These are phyloP conservation scores for Garra rufa DNA, from an alignment of 2,113 vertebrate genomes.

Conservation along the genomic window DNA sequence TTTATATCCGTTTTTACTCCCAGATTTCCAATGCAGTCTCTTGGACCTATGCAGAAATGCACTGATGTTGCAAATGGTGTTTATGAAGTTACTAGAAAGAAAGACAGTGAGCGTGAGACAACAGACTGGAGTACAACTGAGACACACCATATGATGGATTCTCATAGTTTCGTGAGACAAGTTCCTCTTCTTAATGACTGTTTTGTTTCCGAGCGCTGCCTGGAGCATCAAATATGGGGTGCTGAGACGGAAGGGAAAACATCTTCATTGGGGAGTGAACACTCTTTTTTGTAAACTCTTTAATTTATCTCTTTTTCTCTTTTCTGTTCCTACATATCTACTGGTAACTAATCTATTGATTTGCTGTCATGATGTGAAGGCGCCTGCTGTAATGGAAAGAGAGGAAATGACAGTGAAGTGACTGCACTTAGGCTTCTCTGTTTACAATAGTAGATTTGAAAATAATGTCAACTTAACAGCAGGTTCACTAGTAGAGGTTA, in stretches of 20 bases:
- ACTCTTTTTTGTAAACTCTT: conserved; percentile 27
- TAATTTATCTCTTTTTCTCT: background rate
- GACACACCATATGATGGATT: conserved; percentile 48
- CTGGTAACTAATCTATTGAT: conserved; percentile 30
- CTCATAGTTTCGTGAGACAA: conserved; percentile 54
- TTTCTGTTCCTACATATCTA: conserved; percentile 24
- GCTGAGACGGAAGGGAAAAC: conserved; percentile 43
- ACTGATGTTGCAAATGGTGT: conserved; percentile 20
- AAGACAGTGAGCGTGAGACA: background rate
- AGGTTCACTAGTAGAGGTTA: background rate
- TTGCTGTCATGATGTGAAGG: conserved; percentile 1
- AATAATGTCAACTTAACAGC: background rate
- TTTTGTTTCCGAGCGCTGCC: conserved; percentile 56
- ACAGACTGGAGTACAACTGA: conserved; percentile 32
- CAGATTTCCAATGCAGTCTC: background rate
- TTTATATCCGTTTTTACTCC: background rate
- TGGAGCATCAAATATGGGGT: conserved; percentile 49
- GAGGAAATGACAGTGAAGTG: background rate
- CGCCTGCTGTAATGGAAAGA: conserved; percentile 19
- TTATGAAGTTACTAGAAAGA: conserved; percentile 34
- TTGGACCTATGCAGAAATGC: conserved; percentile 29
- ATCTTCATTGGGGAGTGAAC: conserved; percentile 46
- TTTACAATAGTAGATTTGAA: background rate
- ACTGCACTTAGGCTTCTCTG: background rate
- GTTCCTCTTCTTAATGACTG: conserved; percentile 57